Conservation (phyloP, 2,113 vertebrate species). For the Sinocyclocheilus anophthalmus region DNA sequence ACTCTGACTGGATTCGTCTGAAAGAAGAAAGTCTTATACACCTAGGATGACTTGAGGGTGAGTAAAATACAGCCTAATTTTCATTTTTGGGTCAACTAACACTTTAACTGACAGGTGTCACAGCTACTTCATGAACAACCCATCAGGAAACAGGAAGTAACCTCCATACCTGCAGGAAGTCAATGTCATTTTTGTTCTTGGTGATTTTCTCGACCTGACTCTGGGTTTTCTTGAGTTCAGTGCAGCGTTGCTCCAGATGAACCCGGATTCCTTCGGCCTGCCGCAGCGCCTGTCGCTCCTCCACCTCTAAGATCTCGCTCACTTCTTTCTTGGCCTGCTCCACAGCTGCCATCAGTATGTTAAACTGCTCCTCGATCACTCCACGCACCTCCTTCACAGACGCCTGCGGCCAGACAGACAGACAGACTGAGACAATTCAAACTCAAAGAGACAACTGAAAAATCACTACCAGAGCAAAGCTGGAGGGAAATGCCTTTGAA, state of each 20-base stretch:
- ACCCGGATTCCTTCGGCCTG: constrained; percentile 79
- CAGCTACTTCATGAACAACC: background rate
- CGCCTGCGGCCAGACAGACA: constrained; percentile 63
- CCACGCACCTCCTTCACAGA: constrained; percentile 79
- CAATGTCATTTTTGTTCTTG: constrained; percentile 72
- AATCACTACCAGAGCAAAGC: background rate
- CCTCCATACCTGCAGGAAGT: constrained; percentile 80
- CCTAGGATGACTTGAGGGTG: too few species aligned
- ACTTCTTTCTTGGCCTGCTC: constrained; percentile 75
- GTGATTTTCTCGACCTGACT: constrained; percentile 75
- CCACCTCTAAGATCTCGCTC: constrained; percentile 77
- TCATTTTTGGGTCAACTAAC: too few species aligned
- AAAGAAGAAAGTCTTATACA: too few species aligned
- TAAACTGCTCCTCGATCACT: constrained; percentile 77
- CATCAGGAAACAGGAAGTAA: background rate
- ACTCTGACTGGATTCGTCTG: too few species aligned
- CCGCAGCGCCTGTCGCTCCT: constrained; percentile 74
- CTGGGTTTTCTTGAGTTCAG: constrained; percentile 75
- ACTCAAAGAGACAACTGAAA: background rate
- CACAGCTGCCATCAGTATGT: constrained; percentile 72
- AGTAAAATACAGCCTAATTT: too few species aligned
- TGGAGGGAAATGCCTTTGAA: background rate
- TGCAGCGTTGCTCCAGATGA: constrained; percentile 76
- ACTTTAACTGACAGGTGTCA: background rate
- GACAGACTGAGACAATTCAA: background rate